Evolutionary conservation across 2,888 invertebrate species (phyloP).

Genomic region (Ichneumoninae sp.): DNA sequence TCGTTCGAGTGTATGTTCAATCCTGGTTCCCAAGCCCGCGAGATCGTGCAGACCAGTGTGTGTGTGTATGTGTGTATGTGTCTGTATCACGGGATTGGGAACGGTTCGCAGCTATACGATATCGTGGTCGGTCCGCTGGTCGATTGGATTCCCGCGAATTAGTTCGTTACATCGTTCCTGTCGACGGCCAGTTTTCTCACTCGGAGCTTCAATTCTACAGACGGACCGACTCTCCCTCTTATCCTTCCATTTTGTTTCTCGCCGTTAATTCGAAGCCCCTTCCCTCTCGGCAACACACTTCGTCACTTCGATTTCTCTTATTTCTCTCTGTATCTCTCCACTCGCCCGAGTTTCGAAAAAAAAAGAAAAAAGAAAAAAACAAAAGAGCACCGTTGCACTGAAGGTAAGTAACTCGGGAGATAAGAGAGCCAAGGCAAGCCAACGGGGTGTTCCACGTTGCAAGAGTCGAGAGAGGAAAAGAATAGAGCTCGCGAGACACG

Average conservation of each 20-base stretch:
- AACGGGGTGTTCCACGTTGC: constrained; percentile 3
- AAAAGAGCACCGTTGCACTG: background rate
- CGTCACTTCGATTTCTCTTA: constrained; percentile 25
- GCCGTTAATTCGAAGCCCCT: constrained; percentile 45
- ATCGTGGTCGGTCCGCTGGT: constrained; percentile 49
- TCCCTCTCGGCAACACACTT: constrained; percentile 7
- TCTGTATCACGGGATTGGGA: constrained; percentile 64
- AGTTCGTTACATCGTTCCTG: constrained; percentile 71
- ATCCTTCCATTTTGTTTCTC: constrained; percentile 43
- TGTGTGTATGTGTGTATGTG: too few relatives aligned
- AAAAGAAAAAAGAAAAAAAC: constrained; percentile 22
- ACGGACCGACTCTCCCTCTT: constrained; percentile 3
- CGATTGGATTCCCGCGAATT: constrained; percentile 74
- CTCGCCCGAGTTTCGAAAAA: constrained; percentile 29
- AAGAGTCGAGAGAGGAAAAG: constrained; percentile 33
- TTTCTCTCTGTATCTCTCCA: constrained; percentile 38
- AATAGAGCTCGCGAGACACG: constrained; percentile 51
- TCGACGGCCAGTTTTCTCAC: constrained; percentile 35
- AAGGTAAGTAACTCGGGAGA: constrained; percentile 57
- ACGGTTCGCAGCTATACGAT: constrained; percentile 58
- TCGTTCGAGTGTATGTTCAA: constrained; percentile 39
- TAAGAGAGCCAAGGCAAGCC: constrained; percentile 33
- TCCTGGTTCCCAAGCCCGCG: constrained; percentile 34
- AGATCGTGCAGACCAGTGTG: constrained; percentile 24
- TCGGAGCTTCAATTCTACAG: constrained; percentile 23